Base-by-base conservation (phyloP, 2,888 invertebrate genomes). In the Eutolmus rufibarbis region DNA sequence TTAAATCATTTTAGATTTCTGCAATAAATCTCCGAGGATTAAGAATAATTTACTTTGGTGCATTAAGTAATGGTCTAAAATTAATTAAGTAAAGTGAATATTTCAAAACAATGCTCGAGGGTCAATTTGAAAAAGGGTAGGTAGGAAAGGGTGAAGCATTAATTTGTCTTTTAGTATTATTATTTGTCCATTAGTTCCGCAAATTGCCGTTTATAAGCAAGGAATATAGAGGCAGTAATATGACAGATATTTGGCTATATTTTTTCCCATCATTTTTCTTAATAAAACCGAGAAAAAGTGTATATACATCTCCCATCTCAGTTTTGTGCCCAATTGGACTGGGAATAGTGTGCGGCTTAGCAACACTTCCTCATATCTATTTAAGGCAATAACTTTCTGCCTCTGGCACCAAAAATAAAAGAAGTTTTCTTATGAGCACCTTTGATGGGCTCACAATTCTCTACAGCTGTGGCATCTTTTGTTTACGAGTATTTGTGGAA, bases 391-490 rank as follows among this genome's bases (percentile, higher is more conserved):
- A 66, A 66, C 66, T 66, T 66, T 66, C 9, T 66, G 66, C 66
- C 66, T 28, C 66, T 66, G 66, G 66, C 66, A 66, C 28, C 66
- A 66, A 28, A 23, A 78, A 78, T 40, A 78, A 78, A 46, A 78
- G 43, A 23, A 40, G 78, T 78, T 78, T 78, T 78, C 78, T 78
- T 37, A 78, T 78, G 43, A 78, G 78, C 23, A 37, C 43, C 43
- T 78, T 78, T 78, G 78, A 78, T 78, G 43, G 78, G 78, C 77
- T 78, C 43, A 78, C 78, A 78, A 78, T 78, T 78, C 43, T 43
- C 78, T 78, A 43, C 78, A 78, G 37, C 78, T 78, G 78, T 78
- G 78, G 9, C 78, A 78, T 37, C 19, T 78, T 43, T 66, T 66
- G 23, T 28, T 28, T 66, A 3, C 66, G 66, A 66, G 66, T 66